Percentiles rank a stretch among this genome's conserved stretches.
Conservation (phyloP, 2,113 vertebrate genomes). For the Anhinga rufa region DNA sequence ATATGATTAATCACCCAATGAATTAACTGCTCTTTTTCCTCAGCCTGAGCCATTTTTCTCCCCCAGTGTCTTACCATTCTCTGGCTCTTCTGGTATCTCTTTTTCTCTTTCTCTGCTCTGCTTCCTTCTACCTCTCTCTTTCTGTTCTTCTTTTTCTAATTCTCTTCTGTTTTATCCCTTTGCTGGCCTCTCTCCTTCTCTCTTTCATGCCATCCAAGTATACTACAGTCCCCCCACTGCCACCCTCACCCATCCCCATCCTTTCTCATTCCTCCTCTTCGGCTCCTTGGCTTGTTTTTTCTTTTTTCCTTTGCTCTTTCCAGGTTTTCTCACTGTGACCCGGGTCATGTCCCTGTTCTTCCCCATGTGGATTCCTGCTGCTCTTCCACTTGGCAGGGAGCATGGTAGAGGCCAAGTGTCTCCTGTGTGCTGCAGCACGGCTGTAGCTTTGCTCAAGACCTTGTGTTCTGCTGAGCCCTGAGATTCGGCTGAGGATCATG, state of each 20-base stretch:
- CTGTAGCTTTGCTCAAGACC: neutral
- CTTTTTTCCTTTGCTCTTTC: neutral
- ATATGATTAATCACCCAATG: neutral
- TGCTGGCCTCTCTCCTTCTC: neutral
- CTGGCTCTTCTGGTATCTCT: neutral
- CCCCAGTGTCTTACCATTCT: neutral
- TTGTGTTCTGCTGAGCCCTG: neutral
- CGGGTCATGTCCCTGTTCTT: fast-evolving
- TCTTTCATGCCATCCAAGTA: neutral
- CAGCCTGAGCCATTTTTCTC: neutral
- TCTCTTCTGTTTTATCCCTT: neutral
- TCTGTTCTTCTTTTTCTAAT: neutral
- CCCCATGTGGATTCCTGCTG: neutral
- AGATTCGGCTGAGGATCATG: neutral
- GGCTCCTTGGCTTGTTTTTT: neutral
- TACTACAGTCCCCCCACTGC: neutral
- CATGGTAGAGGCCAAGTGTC: neutral
- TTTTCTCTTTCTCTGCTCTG: neutral
- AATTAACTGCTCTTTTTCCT: neutral
- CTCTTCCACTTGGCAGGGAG: neutral
- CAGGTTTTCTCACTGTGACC: neutral
- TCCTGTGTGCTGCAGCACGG: neutral
- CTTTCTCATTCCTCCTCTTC: neutral
- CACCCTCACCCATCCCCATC: neutral
- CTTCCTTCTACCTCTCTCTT: neutral